Percentiles rank a stretch among this genome's conserved stretches.
Conservation (phyloP, 2,113 vertebrate species). For the Cyanoderma ruficeps region DNA sequence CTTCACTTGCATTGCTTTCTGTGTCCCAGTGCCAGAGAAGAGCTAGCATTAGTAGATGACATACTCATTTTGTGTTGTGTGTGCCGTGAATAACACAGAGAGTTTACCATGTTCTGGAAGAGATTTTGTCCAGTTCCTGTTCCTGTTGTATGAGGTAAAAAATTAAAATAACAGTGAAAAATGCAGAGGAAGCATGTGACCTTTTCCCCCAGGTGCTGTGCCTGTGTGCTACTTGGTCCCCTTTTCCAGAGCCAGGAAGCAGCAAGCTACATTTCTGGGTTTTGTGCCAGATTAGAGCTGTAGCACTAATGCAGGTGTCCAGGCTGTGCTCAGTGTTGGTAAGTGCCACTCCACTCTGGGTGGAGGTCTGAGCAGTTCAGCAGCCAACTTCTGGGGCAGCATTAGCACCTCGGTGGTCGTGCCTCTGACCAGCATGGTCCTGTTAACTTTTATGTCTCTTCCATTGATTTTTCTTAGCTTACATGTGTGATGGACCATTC, state of each 20-base stretch:
- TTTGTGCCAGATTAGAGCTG: background rate
- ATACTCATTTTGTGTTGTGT: background rate
- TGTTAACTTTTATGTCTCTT: background rate
- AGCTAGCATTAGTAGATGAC: background rate
- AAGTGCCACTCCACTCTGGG: background rate
- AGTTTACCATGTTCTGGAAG: background rate
- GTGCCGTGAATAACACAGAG: background rate
- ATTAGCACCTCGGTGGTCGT: accelerated
- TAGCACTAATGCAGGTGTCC: no score
- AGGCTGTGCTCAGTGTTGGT: accelerated
- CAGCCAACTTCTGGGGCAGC: background rate
- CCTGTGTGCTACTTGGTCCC: background rate
- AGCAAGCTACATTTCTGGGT: background rate
- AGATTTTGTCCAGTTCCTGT: background rate
- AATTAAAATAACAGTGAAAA: background rate
- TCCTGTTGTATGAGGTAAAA: background rate
- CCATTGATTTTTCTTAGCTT: background rate
- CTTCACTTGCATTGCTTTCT: background rate
- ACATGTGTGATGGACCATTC: background rate
- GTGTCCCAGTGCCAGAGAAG: background rate
- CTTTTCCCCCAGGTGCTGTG: accelerated
- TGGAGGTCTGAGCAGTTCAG: background rate
- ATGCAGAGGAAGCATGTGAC: background rate
- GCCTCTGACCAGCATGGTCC: background rate
- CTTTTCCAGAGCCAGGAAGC: background rate